These are phyloP conservation scores for Phrynosoma blainvillii DNA, from an alignment of 2,113 vertebrate genomes.

Conservation along the genomic window DNA sequence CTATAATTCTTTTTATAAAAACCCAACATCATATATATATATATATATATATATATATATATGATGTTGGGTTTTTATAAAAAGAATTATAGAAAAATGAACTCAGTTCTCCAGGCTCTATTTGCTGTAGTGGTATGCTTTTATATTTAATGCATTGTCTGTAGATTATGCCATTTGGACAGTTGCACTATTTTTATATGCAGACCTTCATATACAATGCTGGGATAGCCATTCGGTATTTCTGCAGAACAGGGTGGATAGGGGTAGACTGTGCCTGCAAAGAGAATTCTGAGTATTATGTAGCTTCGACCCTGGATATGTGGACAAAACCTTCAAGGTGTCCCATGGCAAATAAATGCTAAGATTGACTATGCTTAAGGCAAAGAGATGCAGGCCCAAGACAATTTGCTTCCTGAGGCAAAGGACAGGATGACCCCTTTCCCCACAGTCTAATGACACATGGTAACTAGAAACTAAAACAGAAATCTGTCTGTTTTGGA, in stretches of 20 bases:
- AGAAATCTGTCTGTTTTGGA: no score
- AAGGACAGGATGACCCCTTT: background rate
- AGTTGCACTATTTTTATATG: background rate
- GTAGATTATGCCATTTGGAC: background rate
- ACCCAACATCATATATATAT: no score
- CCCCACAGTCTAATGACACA: no score
- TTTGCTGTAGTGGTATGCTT: background rate
- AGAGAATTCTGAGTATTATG: background rate
- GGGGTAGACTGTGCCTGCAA: background rate
- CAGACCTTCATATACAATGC: background rate
- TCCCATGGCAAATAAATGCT: background rate
- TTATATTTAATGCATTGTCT: background rate
- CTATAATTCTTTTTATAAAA: no score
- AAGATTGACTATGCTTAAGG: no score
- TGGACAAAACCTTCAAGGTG: background rate
- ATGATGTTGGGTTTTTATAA: background rate
- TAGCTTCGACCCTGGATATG: background rate
- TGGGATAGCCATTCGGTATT: background rate
- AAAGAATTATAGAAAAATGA: background rate
- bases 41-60: background rate
- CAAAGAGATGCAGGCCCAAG: background rate
- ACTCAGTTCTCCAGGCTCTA: fast-evolving
- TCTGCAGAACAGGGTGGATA: background rate
- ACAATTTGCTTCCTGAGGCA: background rate
- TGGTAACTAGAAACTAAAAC: no score